Conservation (phyloP, 2,797 vertebrate genomes). For the Cygnus olor region DNA sequence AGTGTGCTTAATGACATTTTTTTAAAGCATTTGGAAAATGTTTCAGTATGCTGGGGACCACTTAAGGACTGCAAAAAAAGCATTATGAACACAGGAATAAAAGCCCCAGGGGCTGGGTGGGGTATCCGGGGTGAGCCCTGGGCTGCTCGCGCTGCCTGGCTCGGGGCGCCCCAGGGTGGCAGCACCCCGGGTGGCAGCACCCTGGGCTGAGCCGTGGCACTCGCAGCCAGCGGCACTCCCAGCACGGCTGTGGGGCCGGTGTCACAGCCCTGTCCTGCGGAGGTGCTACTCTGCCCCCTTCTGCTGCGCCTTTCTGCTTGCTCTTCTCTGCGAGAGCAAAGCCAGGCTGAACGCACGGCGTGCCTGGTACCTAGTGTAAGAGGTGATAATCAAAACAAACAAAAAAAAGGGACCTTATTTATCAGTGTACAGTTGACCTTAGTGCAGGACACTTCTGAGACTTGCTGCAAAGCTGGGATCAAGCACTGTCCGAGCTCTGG, state of each 20-base stretch:
- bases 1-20: neutral
- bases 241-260: accelerated
- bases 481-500: neutral
- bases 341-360: accelerated
- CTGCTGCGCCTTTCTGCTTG: accelerated
- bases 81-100: constrained; percentile 75
- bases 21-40: neutral
- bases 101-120: constrained; percentile 61
- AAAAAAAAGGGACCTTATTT: neutral
- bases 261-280: neutral
- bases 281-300: neutral
- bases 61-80: constrained; percentile 78
- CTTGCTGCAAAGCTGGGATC: neutral
- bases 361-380: accelerated
- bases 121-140: constrained; percentile 70
- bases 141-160: neutral
- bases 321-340: accelerated
- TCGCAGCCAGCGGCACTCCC: neutral
- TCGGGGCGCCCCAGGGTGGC: neutral
- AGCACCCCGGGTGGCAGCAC: neutral
- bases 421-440: neutral
- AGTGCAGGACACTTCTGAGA: neutral
- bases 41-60: constrained; percentile 73
- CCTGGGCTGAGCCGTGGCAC: neutral
- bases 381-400: neutral